phyloP scores from a whole-genome alignment of 92 coral and sea anemone species.

The Phenganax marumi region DNA sequence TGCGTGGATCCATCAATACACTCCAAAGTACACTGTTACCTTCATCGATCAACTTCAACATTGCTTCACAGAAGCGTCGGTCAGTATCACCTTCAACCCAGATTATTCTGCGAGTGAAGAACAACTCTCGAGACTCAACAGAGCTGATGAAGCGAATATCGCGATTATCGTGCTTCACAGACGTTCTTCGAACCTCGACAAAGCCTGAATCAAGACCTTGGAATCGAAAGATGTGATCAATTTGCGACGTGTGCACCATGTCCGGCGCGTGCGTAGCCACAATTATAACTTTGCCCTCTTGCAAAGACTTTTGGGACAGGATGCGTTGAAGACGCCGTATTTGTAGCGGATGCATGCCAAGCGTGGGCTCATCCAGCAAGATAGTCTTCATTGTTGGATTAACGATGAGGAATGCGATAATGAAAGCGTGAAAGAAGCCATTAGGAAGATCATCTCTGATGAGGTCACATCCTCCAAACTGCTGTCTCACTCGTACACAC shows the following conservation, averaged over 20 bases:
- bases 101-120: constrained; percentile 74
- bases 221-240: constrained; percentile 77
- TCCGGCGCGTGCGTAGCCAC: constrained; percentile 86
- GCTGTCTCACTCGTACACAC: constrained; percentile 18
- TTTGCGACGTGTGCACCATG: constrained; percentile 74
- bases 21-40: constrained; percentile 65
- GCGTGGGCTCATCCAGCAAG: constrained; percentile 80
- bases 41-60: constrained; percentile 78
- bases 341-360: constrained; percentile 96
- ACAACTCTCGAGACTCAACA: constrained; percentile 81
- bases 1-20: constrained; percentile 44
- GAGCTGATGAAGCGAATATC: constrained; percentile 85
- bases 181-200: constrained; percentile 73
- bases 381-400: constrained; percentile 65
- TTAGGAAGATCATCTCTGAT: constrained; percentile 62
- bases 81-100: constrained; percentile 98
- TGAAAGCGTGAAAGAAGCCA: constrained; percentile 78
- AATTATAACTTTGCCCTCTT: constrained; percentile 71
- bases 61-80: constrained; percentile 76
- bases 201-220: constrained; percentile 79
- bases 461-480: constrained; percentile 11
- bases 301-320: constrained; percentile 79
- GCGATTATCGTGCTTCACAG: constrained; percentile 65
- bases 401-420: constrained; percentile 76
- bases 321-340: constrained; percentile 76